phyloP scores from a whole-genome alignment of 2,888 invertebrate species.

The Stenurella melanura region DNA sequence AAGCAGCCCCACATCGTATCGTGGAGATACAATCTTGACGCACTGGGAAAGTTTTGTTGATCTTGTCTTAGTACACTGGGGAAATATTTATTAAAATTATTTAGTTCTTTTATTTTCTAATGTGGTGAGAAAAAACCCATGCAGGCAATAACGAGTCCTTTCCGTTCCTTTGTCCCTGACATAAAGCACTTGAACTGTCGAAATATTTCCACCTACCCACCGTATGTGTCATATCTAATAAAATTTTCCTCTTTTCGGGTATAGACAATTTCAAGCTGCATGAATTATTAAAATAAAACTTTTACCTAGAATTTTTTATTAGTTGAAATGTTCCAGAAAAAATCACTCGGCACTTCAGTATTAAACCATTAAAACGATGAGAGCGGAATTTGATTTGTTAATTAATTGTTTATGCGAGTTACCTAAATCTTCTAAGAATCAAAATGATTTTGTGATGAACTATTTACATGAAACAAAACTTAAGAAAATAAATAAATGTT shows the following conservation, averaged over 20 bases:
- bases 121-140: neutral
- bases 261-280: neutral
- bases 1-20: too few relatives aligned
- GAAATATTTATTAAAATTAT: neutral
- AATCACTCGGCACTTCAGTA: neutral
- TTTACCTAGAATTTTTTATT: neutral
- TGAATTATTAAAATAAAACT: neutral
- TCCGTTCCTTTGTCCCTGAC: neutral
- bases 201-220: neutral
- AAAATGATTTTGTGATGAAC: too few relatives aligned
- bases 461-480: too few relatives aligned
- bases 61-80: neutral
- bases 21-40: neutral
- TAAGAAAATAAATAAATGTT: too few relatives aligned
- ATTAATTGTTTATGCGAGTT: too few relatives aligned
- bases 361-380: neutral
- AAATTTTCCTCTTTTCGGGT: neutral
- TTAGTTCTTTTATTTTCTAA: neutral
- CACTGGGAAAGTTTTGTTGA: neutral
- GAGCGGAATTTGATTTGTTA: neutral
- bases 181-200: neutral
- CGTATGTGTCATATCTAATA: too few relatives aligned
- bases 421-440: too few relatives aligned
- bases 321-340: neutral
- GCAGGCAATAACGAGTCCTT: neutral